phyloP scores from a whole-genome alignment of 2,113 vertebrate genomes.

The Puntigrus tetrazona region DNA sequence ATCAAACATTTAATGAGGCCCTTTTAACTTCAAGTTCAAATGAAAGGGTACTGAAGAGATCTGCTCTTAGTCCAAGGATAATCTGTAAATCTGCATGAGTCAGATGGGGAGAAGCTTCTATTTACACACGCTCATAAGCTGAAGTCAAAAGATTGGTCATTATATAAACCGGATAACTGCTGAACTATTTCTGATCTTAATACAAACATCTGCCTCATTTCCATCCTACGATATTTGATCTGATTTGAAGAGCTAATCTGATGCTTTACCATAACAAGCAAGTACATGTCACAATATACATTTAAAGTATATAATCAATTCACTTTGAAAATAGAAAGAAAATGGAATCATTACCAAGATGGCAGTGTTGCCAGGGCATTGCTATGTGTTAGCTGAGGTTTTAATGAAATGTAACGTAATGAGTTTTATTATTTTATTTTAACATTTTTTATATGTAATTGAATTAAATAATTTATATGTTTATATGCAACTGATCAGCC shows the following conservation, averaged over 20 bases:
- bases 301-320: not conserved
- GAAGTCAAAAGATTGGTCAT: constrained; percentile 34
- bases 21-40: constrained; percentile 48
- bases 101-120: constrained; percentile 21
- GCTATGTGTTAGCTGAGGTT: not conserved
- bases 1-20: constrained; percentile 56
- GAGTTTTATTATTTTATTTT: not conserved
- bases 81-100: constrained; percentile 14
- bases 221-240: not conserved
- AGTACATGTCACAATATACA: not conserved
- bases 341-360: not conserved
- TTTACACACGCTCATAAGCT: constrained; percentile 27
- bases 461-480: too few relatives aligned
- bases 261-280: constrained; percentile 8
- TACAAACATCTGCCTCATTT: constrained; percentile 29
- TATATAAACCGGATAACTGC: constrained; percentile 33
- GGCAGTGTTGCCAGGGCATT: not conserved
- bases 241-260: constrained; percentile 31
- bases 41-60: constrained; percentile 31
- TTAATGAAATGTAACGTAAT: too few relatives aligned
- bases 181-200: constrained; percentile 33
- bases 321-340: not conserved
- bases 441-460: too few relatives aligned
- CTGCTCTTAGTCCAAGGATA: constrained; percentile 11
- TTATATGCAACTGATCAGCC: not conserved